Conservation (phyloP, 2,113 vertebrate genomes). For the Gavia stellata region DNA sequence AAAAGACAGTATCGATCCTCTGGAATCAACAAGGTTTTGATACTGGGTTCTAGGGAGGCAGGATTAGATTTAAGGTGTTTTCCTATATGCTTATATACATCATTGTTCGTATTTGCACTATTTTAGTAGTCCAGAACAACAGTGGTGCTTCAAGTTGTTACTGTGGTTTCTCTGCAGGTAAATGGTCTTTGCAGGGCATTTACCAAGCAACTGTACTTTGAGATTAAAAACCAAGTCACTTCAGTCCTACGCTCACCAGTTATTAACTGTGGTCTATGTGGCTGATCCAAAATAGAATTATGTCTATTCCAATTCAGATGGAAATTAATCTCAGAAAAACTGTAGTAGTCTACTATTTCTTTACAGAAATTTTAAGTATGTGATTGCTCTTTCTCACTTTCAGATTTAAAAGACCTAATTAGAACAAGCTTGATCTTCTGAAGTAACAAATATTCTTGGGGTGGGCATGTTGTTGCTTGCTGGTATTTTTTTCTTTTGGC, state of each 20-base stretch:
- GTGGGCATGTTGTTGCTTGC: background rate
- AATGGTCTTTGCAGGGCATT: background rate
- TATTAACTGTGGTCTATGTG: background rate
- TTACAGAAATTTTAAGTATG: background rate
- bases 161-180: background rate
- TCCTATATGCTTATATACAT: background rate
- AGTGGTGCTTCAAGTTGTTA: background rate
- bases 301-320: background rate
- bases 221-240: background rate
- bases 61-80: background rate
- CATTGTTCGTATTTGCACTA: background rate
- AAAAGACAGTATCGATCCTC: background rate
- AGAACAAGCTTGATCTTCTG: background rate
- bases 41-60: background rate
- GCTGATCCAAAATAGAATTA: background rate
- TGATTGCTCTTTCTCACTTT: background rate
- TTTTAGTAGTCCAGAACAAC: background rate
- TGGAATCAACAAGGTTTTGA: background rate
- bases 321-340: background rate
- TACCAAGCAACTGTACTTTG: background rate
- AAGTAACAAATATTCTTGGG: background rate
- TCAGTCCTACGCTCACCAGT: background rate
- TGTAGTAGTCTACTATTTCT: background rate
- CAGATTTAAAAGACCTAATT: background rate
- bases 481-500: background rate